Evolutionary conservation across 2,797 vertebrate genomes (phyloP).

Genomic region (Tamandua tetradactyla): DNA sequence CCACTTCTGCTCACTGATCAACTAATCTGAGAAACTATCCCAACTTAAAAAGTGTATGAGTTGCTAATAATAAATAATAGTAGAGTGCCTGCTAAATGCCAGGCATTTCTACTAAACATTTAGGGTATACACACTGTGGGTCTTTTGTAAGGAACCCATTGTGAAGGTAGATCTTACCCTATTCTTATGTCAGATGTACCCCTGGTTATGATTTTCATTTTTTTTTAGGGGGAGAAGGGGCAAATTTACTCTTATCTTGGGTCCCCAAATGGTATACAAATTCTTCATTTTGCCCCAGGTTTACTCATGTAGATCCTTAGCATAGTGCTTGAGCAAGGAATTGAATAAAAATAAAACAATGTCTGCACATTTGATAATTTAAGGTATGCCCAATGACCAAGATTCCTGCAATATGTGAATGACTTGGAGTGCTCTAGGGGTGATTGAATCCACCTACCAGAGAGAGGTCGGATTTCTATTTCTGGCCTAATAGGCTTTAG

Average conservation of each 20-base stretch:
- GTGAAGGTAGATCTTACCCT: not conserved
- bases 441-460: too few relatives aligned
- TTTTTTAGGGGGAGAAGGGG: not conserved
- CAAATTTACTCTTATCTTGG: not conserved
- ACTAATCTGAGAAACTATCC: not conserved
- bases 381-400: not conserved
- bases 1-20: not conserved
- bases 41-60: not conserved
- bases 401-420: not conserved
- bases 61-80: not conserved
- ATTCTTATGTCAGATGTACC: not conserved
- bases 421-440: not conserved
- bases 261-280: not conserved
- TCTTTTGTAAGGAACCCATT: not conserved
- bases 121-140: not conserved
- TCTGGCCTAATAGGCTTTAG: too few relatives aligned
- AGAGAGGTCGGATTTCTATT: not conserved
- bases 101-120: not conserved
- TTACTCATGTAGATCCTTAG: not conserved
- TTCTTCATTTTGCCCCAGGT: not conserved
- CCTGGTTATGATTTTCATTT: not conserved
- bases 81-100: not conserved
- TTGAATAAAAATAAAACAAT: not conserved
- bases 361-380: not conserved
- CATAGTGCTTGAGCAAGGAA: not conserved